Conservation (phyloP, 1,140 invertebrate genomes). For the Vanessa atalanta region DNA sequence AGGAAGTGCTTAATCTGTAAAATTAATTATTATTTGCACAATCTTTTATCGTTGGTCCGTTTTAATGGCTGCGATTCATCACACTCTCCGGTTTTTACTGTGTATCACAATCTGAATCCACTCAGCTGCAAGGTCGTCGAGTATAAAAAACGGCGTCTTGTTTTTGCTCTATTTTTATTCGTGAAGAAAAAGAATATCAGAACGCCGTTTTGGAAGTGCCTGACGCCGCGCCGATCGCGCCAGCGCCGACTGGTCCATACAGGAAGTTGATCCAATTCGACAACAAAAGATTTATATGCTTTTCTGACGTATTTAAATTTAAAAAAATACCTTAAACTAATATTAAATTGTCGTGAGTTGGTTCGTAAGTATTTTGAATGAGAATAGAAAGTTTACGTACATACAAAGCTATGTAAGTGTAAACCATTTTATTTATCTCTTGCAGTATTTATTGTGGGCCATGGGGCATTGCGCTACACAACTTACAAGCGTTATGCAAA, state of each 20-base stretch:
- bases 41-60: constrained; percentile 52
- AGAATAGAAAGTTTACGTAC: constrained; percentile 3
- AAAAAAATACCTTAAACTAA: constrained; percentile 25
- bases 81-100: constrained; percentile 71
- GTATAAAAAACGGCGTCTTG: constrained; percentile 69
- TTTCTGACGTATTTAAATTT: constrained; percentile 47
- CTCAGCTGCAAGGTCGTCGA: constrained; percentile 72
- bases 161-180: constrained; percentile 78
- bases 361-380: background rate
- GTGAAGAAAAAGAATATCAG: constrained; percentile 73
- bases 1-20: constrained; percentile 60
- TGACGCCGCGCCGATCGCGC: constrained; percentile 46
- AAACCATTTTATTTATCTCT: constrained; percentile 20
- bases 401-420: background rate
- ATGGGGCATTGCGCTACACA: constrained; percentile 59
- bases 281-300: constrained; percentile 76
- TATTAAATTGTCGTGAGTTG: background rate
- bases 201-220: constrained; percentile 74
- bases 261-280: constrained; percentile 74
- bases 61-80: constrained; percentile 69
- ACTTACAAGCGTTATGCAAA: constrained; percentile 75
- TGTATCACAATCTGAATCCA: constrained; percentile 73
- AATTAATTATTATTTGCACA: constrained; percentile 61
- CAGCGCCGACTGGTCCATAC: constrained; percentile 65
- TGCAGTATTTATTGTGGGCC: constrained; percentile 31